Percentiles rank a stretch among this genome's conserved stretches.
Evolutionary conservation across 2,113 vertebrate species (phyloP).

Genomic region (Rhinolophus ferrumequinum): DNA sequence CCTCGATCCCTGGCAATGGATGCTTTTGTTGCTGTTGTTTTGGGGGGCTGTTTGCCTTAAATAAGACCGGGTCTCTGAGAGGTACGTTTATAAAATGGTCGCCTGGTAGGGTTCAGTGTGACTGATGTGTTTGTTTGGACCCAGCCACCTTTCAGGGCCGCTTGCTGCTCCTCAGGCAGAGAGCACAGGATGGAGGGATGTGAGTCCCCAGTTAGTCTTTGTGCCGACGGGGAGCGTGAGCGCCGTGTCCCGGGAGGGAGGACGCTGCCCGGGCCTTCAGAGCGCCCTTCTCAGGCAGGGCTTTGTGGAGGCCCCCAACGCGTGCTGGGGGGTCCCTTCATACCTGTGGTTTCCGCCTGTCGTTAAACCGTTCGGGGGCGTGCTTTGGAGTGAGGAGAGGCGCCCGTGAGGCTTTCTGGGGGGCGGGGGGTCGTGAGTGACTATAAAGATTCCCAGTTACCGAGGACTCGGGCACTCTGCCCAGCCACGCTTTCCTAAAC

Average conservation of each 20-base stretch:
- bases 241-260: accelerated
- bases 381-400: accelerated
- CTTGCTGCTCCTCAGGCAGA: neutral
- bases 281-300: too few species aligned
- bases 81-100: neutral
- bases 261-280: neutral
- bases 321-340: neutral
- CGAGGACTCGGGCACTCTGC: neutral
- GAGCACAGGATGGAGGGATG: neutral
- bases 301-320: neutral
- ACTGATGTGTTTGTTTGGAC: neutral
- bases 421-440: neutral
- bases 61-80: neutral
- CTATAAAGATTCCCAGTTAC: neutral
- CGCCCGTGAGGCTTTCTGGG: neutral
- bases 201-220: neutral
- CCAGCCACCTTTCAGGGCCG: neutral
- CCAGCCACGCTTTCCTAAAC: neutral
- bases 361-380: accelerated
- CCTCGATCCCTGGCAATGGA: neutral
- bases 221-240: neutral
- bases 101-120: accelerated
- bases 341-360: neutral
- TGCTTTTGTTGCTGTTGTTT: accelerated
- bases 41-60: neutral